Conservation (phyloP, 2,888 invertebrate genomes). For the Oxystoma pomonae region DNA sequence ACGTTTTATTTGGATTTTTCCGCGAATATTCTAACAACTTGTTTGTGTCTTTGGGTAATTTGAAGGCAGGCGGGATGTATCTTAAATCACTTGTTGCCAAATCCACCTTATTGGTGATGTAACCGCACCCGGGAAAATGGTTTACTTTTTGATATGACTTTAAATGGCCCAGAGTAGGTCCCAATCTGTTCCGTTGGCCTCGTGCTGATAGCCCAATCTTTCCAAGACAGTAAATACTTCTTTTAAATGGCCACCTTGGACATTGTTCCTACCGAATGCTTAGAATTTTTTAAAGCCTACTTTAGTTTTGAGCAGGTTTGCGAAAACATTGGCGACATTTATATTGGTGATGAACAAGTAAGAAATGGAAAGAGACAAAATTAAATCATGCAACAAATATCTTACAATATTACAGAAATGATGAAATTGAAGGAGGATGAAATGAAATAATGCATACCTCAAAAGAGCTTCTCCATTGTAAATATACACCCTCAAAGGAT, state of each 20-base stretch:
- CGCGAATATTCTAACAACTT: slow-evolving; percentile 65
- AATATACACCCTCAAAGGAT: slow-evolving; percentile 85
- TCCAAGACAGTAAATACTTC: slow-evolving; percentile 80
- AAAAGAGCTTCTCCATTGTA: slow-evolving; percentile 82
- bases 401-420: no score
- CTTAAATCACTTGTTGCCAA: slow-evolving; percentile 73
- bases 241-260: slow-evolving; percentile 65
- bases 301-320: slow-evolving; percentile 11
- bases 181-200: slow-evolving; percentile 56
- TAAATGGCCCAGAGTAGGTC: slow-evolving; percentile 82
- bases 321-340: slow-evolving; percentile 35
- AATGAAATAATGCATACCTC: no score
- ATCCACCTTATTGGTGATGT: slow-evolving; percentile 87
- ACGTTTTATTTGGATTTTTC: slow-evolving; percentile 64
- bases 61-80: slow-evolving; percentile 90
- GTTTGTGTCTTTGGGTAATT: slow-evolving; percentile 71
- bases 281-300: slow-evolving; percentile 49
- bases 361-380: no score
- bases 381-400: no score
- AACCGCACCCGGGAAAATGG: slow-evolving; percentile 92
- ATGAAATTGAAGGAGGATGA: no score
- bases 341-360: no score
- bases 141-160: slow-evolving; percentile 78
- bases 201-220: slow-evolving; percentile 65
- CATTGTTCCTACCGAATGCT: slow-evolving; percentile 55